phyloP scores from a whole-genome alignment of 2,888 invertebrate species.

The Cephus spinipes region DNA sequence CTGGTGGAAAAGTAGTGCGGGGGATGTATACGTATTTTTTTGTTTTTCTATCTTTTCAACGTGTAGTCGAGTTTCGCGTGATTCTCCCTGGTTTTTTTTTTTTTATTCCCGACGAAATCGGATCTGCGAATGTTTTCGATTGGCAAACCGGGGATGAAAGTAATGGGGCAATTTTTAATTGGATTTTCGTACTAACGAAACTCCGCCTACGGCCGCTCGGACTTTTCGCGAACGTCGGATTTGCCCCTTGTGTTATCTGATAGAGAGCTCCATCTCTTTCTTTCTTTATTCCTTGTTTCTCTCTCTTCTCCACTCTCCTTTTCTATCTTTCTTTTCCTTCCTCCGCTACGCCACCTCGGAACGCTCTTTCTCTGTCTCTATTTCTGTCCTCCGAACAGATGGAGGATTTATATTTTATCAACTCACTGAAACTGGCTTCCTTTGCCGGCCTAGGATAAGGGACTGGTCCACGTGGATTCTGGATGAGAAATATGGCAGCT shows the following conservation, averaged over 20 bases:
- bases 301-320: background rate
- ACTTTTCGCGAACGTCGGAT: conserved; percentile 13
- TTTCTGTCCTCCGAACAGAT: background rate
- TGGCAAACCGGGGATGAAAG: background rate
- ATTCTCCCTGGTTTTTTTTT: too few relatives aligned
- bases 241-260: conserved; percentile 17
- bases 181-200: conserved; percentile 16
- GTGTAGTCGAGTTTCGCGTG: background rate
- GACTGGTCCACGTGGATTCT: background rate
- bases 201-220: conserved; percentile 12
- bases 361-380: background rate
- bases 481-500: background rate
- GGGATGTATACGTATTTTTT: background rate
- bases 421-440: background rate
- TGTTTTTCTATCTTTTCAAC: background rate
- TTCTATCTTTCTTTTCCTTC: background rate
- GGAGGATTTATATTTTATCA: conserved; percentile 9
- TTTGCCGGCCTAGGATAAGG: background rate
- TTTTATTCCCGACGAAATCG: background rate
- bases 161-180: conserved; percentile 21
- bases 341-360: background rate
- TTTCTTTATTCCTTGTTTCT: background rate
- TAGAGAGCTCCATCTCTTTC: conserved; percentile 10
- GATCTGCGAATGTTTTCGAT: background rate
- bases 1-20: background rate